Evolutionary conservation across 2,888 invertebrate genomes (phyloP), one percentile per base, ranked within the genome.

Genomic region (Dendrolimus pini): DNA sequence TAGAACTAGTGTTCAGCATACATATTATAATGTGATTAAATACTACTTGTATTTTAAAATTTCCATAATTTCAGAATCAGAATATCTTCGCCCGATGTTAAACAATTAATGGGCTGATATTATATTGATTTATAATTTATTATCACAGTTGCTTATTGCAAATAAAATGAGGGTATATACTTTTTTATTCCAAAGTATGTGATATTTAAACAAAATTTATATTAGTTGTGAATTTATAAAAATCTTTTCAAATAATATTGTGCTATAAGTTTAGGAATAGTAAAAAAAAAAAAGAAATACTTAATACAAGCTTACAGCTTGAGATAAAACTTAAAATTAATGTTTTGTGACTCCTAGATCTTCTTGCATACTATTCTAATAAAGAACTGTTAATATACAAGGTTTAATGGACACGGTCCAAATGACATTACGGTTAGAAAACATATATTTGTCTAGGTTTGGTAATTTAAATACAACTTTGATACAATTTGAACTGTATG

Each of bases 121-220:
- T 75, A 74, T 72, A 65, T 69, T 75, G 71, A 66, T 74, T 70
- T 76, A 78, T 75, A 78, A 78, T 80, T 79, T 80, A 81, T 75
- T 88, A 89, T 88, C 89, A 88, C 89, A 88, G 88, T 78, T 82
- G 76, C 76, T 81, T 81, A 83, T 82, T 78, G 80, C 80, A 81
- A 82, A 81, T 70, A 72, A 79, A 78, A 64, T 60, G 62, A 58
- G 9, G 47, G 47, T 30, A 30, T 30, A 30, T 30, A 30, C 30
- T 30, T 30, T 30, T 30, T 30, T 30, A 30, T 30, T 30, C 30
- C 30, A 30, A 3, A 30, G 30, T 42, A 64, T 55, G 54, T 60
- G 60, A 56, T 61, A 56, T 58, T 56, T 56, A 54, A 56, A 60
- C 59, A 3, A 6, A 30, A 30, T 30, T 30, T 30, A 30, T 30